phyloP scores from a whole-genome alignment of 2,113 vertebrate genomes.

The Zapornia atra region DNA sequence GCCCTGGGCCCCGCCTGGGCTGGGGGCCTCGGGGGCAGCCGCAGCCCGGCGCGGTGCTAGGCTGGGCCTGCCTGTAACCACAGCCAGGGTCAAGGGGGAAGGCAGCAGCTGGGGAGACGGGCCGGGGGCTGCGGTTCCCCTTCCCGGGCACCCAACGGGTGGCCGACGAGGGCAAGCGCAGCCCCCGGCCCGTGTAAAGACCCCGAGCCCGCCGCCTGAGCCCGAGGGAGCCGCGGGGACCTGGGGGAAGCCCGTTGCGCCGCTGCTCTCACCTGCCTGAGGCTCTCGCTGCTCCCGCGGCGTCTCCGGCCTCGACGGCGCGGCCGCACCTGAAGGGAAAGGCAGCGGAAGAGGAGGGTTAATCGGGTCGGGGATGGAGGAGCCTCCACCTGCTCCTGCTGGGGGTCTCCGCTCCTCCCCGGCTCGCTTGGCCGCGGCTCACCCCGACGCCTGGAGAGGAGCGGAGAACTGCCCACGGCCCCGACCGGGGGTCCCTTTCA shows the following conservation, averaged over 20 bases:
- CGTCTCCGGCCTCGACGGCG: background rate
- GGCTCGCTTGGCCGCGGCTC: background rate
- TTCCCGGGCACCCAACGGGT: background rate
- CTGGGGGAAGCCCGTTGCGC: background rate
- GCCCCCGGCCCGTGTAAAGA: background rate
- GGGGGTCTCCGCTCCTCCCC: background rate
- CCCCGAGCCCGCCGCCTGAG: background rate
- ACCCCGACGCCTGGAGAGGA: background rate
- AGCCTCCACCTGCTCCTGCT: background rate
- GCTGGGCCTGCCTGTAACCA: background rate
- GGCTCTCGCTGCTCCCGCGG: background rate
- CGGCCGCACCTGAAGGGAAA: background rate
- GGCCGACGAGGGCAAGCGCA: background rate
- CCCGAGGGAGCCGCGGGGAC: background rate
- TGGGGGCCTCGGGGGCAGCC: background rate
- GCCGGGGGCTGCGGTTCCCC: background rate
- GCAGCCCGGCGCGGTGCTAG: background rate
- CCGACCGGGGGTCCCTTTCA: background rate
- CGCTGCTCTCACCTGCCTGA: constrained; percentile 34
- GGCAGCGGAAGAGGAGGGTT: background rate
- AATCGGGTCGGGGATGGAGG: background rate
- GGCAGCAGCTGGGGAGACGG: background rate
- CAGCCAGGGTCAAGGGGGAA: background rate
- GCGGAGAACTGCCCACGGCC: background rate
- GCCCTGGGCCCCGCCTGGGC: background rate